Percentiles rank a stretch among this genome's conserved stretches.
phyloP scores from a whole-genome alignment of 2,113 vertebrate species.

The Chauna torquata region DNA sequence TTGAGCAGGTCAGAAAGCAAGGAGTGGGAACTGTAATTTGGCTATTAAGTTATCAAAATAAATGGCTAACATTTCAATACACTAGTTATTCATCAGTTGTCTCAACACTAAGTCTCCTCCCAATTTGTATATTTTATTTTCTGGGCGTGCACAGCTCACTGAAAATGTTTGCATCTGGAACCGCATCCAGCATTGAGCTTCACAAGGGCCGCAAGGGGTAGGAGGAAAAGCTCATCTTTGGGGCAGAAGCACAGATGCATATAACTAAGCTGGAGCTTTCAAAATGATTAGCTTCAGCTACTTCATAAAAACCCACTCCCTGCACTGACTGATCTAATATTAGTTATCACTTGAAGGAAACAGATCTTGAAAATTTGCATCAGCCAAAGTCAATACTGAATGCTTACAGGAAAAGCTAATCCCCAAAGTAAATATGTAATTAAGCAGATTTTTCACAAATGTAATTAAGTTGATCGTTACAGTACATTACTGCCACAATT shows the following conservation, averaged over 20 bases:
- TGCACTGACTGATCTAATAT: neutral
- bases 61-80: neutral
- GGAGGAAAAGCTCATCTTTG: conserved; percentile 5
- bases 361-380: neutral
- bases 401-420: neutral
- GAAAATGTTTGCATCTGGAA: neutral
- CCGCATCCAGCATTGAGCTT: neutral
- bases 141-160: neutral
- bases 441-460: conserved; percentile 11
- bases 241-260: neutral
- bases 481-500: neutral
- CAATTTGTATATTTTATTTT: neutral
- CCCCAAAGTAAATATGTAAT: conserved; percentile 53
- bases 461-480: conserved; percentile 14
- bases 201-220: neutral
- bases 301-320: conserved; percentile 15
- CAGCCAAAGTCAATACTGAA: conserved; percentile 57
- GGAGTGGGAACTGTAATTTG: neutral
- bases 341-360: conserved; percentile 49
- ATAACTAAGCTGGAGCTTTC: conserved; percentile 11
- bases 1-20: conserved; percentile 4
- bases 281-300: conserved; percentile 24
- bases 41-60: conserved; percentile 36
- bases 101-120: neutral
- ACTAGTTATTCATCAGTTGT: conserved; percentile 24